Conservation (phyloP, 37 sponge, comb jelly and placozoan species). For the Geodia barretti region DNA sequence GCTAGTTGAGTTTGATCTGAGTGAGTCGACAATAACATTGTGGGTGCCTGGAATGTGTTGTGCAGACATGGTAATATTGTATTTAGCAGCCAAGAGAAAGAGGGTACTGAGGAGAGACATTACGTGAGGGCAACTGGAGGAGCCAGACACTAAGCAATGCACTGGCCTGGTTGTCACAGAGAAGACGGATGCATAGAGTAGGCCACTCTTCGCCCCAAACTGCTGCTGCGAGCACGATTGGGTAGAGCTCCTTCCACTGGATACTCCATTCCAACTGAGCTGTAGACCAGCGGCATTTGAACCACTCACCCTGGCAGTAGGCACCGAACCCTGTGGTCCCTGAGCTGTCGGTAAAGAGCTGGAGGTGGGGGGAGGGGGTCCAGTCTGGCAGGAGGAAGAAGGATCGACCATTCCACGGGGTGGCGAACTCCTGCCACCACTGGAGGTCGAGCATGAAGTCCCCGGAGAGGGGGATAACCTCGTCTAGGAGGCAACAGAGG, state of each 20-base stretch:
- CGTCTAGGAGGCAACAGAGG: too few relatives aligned
- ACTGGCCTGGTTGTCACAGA: constrained; percentile 38
- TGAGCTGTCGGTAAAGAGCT: constrained; percentile 16
- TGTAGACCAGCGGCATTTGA: background rate
- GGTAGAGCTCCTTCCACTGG: constrained; percentile 16
- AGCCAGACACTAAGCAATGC: background rate
- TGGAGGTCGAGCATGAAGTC: background rate
- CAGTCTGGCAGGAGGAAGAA: constrained; percentile 9
- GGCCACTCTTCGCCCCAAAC: constrained; percentile 15
- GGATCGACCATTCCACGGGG: constrained; percentile 14
- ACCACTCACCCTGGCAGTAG: background rate
- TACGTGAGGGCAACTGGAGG: background rate
- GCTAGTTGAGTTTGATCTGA: constrained; percentile 15
- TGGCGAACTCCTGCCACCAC: constrained; percentile 8
- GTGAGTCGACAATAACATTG: constrained; percentile 17
- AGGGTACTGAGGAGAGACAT: constrained; percentile 6
- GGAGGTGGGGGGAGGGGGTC: background rate
- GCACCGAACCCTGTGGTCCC: constrained; percentile 21
- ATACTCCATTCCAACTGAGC: background rate
- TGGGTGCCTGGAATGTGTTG: constrained; percentile 16
- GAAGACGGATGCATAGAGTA: background rate
- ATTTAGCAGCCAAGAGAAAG: background rate
- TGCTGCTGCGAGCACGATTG: constrained; percentile 27
- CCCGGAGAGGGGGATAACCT: background rate
- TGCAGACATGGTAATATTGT: constrained; percentile 8